Percentiles rank a stretch among this genome's conserved stretches.
Evolutionary conservation across 2,113 vertebrate species (phyloP).

Genomic region (Stegastes partitus): DNA sequence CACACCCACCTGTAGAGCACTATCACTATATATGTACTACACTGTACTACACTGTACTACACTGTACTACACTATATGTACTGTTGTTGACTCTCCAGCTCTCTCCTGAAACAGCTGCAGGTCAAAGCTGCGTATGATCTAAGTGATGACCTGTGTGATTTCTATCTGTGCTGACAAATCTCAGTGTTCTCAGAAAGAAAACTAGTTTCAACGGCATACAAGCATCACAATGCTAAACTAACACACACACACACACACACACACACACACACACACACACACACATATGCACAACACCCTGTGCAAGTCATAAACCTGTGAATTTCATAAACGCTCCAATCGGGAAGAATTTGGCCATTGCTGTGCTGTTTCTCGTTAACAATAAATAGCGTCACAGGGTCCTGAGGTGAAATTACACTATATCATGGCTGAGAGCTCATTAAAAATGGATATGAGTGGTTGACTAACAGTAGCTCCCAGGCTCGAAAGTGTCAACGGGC

Average conservation of each 20-base stretch:
- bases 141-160: background rate
- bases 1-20: no score
- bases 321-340: constrained; percentile 76
- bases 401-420: constrained; percentile 88
- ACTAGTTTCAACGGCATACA: background rate
- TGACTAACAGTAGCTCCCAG: constrained; percentile 82
- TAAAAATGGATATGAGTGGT: constrained; percentile 83
- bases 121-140: background rate
- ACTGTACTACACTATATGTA: no score
- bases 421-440: constrained; percentile 86
- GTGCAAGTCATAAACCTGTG: constrained; percentile 83
- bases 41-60: no score
- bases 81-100: no score
- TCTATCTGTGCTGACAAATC: background rate
- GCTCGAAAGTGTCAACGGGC: constrained; percentile 75
- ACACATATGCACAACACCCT: constrained; percentile 83
- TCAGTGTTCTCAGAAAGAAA: background rate
- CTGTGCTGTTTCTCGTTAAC: constrained; percentile 84
- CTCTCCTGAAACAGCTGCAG: background rate
- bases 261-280: background rate
- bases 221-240: constrained; percentile 22
- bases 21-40: no score
- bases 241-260: constrained; percentile 15
- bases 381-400: constrained; percentile 87
- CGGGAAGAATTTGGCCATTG: constrained; percentile 82